Percentiles rank a stretch among this genome's conserved stretches.
Evolutionary conservation across 2,797 vertebrate genomes (phyloP).

Genomic region (Cephalopachus bancanus): DNA sequence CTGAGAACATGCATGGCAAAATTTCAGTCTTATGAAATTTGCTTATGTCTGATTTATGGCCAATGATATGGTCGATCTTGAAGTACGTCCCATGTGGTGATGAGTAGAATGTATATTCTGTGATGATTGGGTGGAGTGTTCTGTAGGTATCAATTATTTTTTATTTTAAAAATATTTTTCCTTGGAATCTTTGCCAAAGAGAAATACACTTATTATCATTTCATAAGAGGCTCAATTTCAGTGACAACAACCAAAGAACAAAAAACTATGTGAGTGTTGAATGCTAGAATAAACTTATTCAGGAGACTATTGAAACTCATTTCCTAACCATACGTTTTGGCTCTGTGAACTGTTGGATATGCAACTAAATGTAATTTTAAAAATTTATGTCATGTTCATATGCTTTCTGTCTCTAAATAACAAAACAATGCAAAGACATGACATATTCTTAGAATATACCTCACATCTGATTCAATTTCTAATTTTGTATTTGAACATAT

Average conservation of each 20-base stretch:
- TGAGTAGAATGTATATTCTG: no score
- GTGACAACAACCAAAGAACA: background rate
- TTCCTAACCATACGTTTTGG: background rate
- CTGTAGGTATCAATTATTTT: no score
- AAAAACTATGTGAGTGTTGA: background rate
- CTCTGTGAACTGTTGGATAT: background rate
- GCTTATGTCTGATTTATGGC: no score
- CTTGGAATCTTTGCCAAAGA: background rate
- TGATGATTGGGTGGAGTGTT: no score
- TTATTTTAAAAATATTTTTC: background rate
- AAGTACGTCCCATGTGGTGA: no score
- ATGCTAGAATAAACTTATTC: background rate
- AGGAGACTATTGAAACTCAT: background rate
- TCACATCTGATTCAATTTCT: background rate
- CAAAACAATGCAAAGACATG: background rate
- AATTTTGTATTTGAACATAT: background rate
- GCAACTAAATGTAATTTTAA: background rate
- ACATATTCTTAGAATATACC: background rate
- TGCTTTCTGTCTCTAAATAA: background rate
- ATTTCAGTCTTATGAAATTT: no score
- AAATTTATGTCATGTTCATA: background rate
- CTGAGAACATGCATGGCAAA: no score
- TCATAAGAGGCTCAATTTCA: background rate
- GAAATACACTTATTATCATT: background rate
- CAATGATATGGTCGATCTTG: no score